These are phyloP conservation scores for Dasypolia templi DNA, from an alignment of 2,888 invertebrate species.

Conservation along the genomic window DNA sequence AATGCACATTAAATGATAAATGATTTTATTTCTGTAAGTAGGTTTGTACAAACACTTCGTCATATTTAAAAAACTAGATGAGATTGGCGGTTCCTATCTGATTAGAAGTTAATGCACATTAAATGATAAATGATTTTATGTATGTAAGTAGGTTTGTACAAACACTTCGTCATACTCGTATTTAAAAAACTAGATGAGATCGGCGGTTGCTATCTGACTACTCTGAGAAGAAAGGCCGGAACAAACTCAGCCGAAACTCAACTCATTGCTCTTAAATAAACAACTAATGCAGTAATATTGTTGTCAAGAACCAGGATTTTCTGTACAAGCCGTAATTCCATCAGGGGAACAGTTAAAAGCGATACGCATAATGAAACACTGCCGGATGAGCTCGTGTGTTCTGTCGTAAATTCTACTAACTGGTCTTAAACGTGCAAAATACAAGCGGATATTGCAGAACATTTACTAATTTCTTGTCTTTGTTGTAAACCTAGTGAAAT, in stretches of 20 bases:
- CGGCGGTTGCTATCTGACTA: too few species aligned
- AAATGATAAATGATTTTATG: too few species aligned
- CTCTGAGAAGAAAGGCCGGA: too few species aligned
- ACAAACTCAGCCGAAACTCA: too few species aligned
- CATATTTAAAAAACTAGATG: too few species aligned
- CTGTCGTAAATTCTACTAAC: slow-evolving; percentile 24
- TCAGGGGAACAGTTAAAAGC: slow-evolving; percentile 29
- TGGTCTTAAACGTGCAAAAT: slow-evolving; percentile 6
- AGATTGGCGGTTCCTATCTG: too few species aligned
- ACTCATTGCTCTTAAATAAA: slow-evolving; percentile 35
- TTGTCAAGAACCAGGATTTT: slow-evolving; percentile 43
- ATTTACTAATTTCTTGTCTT: background rate
- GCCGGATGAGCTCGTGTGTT: slow-evolving; percentile 17
- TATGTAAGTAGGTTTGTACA: too few species aligned
- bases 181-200: too few species aligned
- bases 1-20: slow-evolving; percentile 10
- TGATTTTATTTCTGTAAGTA: too few species aligned
- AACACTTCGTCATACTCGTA: too few species aligned
- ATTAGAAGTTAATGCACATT: slow-evolving; percentile 12
- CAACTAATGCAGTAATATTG: slow-evolving; percentile 15
- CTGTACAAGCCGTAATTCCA: slow-evolving; percentile 19
- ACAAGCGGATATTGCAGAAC: background rate
- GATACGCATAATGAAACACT: slow-evolving; percentile 14
- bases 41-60: too few species aligned
- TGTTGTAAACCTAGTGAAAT: background rate